A percentile compares a stretch with the other conserved stretches of the same genome.
phyloP scores from a whole-genome alignment of 2,888 invertebrate species.

The Chesias legatella region DNA sequence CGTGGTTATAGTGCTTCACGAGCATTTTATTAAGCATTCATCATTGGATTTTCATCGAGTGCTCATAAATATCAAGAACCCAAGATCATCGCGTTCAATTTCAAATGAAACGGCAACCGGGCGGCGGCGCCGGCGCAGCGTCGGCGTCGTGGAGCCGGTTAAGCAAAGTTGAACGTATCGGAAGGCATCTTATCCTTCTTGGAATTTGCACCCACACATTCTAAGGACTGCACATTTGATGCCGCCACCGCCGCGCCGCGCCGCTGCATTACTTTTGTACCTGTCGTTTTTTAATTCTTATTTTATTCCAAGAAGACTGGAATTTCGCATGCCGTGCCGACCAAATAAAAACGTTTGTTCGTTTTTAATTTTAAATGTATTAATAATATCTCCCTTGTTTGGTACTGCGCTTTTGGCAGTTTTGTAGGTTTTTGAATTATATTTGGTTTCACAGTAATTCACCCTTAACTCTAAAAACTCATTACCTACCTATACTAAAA shows the following conservation, averaged over 20 bases:
- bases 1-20: not conserved
- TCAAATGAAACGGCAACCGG: conserved; percentile 52
- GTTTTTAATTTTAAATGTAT: no score
- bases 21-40: no score
- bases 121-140: conserved; percentile 25
- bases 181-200: conserved; percentile 66
- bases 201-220: conserved; percentile 72
- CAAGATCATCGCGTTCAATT: conserved; percentile 33
- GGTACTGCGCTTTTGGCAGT: no score
- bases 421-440: no score
- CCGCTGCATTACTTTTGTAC: conserved; percentile 34
- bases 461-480: no score
- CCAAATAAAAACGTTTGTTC: not conserved
- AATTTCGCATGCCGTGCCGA: conserved; percentile 12
- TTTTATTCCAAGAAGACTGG: conserved; percentile 41
- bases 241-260: conserved; percentile 31
- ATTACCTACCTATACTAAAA: no score
- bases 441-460: no score
- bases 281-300: conserved; percentile 38
- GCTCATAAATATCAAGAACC: not conserved
- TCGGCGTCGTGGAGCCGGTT: conserved; percentile 40
- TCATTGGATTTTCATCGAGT: not conserved
- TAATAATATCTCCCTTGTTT: no score
- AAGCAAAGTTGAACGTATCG: conserved; percentile 58
- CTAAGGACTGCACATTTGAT: conserved; percentile 42